phyloP scores from a whole-genome alignment of 2,113 vertebrate genomes.

The Charina bottae region DNA sequence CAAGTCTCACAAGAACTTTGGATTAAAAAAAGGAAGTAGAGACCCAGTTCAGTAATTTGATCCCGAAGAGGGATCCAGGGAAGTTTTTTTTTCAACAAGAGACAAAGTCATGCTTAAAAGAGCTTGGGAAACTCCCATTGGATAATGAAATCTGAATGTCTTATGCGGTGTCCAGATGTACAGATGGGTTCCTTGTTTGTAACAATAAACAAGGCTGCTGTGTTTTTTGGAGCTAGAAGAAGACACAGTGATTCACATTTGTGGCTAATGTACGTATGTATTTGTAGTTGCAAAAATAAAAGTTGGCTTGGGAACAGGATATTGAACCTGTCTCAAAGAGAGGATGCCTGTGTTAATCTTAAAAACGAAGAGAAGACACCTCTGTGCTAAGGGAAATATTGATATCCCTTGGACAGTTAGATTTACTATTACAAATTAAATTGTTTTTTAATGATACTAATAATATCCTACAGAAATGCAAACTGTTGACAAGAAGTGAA shows the following conservation, averaged over 20 bases:
- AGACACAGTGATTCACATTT: not conserved
- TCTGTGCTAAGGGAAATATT: slow-evolving; percentile 28
- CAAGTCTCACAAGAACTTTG: not conserved
- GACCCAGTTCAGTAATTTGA: not conserved
- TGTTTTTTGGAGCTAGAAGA: slow-evolving; percentile 30
- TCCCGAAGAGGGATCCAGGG: not conserved
- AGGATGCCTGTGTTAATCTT: slow-evolving; percentile 52
- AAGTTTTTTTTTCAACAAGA: not conserved
- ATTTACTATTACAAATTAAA: slow-evolving; percentile 50
- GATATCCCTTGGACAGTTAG: slow-evolving; percentile 31
- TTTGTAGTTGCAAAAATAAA: slow-evolving; percentile 49
- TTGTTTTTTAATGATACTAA: slow-evolving; percentile 48
- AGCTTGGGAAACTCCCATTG: not conserved
- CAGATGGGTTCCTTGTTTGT: not conserved
- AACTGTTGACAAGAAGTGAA: slow-evolving; percentile 31
- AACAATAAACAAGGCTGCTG: slow-evolving; percentile 8
- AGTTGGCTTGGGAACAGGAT: slow-evolving; percentile 37
- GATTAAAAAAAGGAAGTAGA: not conserved
- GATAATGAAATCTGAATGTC: not conserved
- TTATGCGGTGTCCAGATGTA: not conserved
- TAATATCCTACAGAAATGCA: slow-evolving; percentile 17
- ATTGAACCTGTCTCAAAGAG: slow-evolving; percentile 5
- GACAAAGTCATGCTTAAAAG: not conserved
- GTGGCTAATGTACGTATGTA: not conserved
- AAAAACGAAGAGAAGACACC: slow-evolving; percentile 46